phyloP scores from a whole-genome alignment of 1,140 invertebrate species.

The Cydia fagiglandana region DNA sequence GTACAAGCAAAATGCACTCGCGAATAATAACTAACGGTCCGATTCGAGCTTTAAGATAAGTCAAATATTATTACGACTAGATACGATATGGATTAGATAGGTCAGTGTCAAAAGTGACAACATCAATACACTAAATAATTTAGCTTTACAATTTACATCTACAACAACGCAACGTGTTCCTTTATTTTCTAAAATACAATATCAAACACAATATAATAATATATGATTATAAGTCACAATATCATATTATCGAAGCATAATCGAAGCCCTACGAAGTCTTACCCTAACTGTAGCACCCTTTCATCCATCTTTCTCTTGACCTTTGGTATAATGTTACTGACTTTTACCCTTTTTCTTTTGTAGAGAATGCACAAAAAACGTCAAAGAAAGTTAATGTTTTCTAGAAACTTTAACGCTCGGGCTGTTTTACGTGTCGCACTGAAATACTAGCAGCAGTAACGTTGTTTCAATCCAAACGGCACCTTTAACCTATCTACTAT shows the following conservation, averaged over 20 bases:
- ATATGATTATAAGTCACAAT: not conserved
- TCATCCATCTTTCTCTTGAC: not conserved
- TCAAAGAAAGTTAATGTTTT: not conserved
- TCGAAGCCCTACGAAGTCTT: not conserved
- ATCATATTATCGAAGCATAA: not conserved
- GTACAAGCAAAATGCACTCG: no score
- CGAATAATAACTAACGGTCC: no score
- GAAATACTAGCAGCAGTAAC: no score
- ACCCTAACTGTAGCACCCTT: not conserved
- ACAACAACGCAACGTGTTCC: not conserved
- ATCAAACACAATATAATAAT: not conserved
- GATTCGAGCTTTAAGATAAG: no score
- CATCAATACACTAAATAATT: no score
- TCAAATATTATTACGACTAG: no score
- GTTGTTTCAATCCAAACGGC: no score
- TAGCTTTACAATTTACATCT: no score
- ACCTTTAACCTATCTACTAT: no score
- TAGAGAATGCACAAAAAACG: not conserved
- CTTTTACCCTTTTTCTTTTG: not conserved
- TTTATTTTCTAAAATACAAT: not conserved
- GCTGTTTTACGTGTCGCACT: no score
- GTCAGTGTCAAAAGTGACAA: no score
- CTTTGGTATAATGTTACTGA: conserved; percentile 4
- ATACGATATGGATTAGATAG: no score
- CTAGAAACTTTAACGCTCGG: not conserved